These are phyloP conservation scores for Lamellibrachia luymesi DNA, from an alignment of 1,140 invertebrate genomes.

Conservation along the genomic window DNA sequence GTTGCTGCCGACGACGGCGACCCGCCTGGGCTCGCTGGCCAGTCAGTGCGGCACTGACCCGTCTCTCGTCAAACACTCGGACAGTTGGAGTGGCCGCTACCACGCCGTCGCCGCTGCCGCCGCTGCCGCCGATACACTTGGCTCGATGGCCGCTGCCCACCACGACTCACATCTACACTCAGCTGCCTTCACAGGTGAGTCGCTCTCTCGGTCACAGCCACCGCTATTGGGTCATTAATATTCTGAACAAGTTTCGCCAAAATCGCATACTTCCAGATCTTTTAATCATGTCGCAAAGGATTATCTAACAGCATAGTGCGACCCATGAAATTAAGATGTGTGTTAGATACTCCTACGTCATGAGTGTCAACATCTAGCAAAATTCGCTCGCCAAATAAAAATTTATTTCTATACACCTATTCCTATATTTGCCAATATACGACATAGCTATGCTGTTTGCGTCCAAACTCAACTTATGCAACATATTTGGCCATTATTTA, in stretches of 20 bases:
- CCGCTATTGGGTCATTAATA: neutral
- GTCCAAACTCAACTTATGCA: too few species aligned
- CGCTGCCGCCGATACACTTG: neutral
- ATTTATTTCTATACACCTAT: too few species aligned
- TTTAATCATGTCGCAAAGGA: neutral
- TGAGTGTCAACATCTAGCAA: too few species aligned
- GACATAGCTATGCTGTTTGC: too few species aligned
- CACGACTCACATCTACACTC: constrained; percentile 7
- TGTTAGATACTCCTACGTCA: too few species aligned
- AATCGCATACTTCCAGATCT: neutral
- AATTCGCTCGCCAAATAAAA: too few species aligned
- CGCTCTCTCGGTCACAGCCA: neutral
- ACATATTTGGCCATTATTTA: too few species aligned
- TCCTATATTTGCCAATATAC: too few species aligned
- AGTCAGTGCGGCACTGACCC: neutral
- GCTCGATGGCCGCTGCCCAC: constrained; percentile 2
- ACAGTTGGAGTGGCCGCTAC: constrained; percentile 7
- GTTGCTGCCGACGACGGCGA: neutral
- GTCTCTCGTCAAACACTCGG: constrained; percentile 5
- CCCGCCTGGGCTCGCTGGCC: constrained; percentile 1
- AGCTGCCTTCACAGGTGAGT: neutral
- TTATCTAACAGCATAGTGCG: neutral
- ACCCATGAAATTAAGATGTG: neutral
- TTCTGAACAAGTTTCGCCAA: too few species aligned
- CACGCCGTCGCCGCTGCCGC: neutral